Evolutionary conservation across 1,140 invertebrate species (phyloP).

Genomic region (Hydropsyche tenuis): DNA sequence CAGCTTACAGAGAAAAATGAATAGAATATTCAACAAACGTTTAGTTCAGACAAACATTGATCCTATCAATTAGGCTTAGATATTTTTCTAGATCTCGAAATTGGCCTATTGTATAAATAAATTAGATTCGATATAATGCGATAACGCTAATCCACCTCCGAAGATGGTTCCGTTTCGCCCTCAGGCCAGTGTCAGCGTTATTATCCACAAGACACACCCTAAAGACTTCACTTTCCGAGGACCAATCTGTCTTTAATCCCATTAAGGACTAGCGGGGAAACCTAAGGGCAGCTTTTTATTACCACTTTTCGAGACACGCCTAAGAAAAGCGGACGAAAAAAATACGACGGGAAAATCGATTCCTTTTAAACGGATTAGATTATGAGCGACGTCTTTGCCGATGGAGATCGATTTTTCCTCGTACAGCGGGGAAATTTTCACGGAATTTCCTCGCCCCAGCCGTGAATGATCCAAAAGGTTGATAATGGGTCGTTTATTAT

Average conservation of each 20-base stretch:
- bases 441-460: no score
- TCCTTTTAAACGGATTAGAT: conserved; percentile 20
- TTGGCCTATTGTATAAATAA: neutral
- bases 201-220: conserved; percentile 28
- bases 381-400: neutral
- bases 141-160: conserved; percentile 26
- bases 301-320: no score
- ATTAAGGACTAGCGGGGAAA: conserved; percentile 4
- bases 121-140: conserved; percentile 26
- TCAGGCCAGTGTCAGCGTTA: conserved; percentile 13
- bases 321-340: neutral
- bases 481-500: conserved; percentile 1
- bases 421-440: no score
- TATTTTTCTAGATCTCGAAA: no score
- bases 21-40: no score
- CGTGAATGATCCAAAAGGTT: no score
- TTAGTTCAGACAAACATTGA: no score
- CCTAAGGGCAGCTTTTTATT: no score
- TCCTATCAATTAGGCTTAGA: no score
- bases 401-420: no score
- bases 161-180: conserved; percentile 14
- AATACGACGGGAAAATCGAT: conserved; percentile 20
- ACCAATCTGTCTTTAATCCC: conserved; percentile 39
- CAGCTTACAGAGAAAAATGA: no score
- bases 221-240: conserved; percentile 12